Evolutionary conservation across 2,888 invertebrate species (phyloP).

Genomic region (Drosophila antonietae): DNA sequence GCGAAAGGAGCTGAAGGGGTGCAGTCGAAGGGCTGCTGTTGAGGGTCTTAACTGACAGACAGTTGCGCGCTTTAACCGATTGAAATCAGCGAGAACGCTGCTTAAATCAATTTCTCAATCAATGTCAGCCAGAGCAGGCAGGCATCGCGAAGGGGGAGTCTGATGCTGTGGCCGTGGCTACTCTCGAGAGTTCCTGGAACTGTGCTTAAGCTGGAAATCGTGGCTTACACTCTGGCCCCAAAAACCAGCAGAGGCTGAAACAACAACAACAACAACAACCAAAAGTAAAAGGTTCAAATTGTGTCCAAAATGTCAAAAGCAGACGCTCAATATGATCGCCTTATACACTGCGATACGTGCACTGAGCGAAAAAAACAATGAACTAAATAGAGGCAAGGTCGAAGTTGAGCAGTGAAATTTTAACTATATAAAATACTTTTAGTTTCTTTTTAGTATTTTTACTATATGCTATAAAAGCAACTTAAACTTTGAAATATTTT

Average conservation of each 20-base stretch:
- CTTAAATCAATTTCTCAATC: slow-evolving; percentile 81
- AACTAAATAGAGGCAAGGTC: not conserved
- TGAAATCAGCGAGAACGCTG: slow-evolving; percentile 67
- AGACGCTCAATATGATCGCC: slow-evolving; percentile 75
- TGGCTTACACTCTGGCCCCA: slow-evolving; percentile 49
- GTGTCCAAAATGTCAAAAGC: slow-evolving; percentile 81
- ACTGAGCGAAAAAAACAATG: not conserved
- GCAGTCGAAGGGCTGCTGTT: not conserved
- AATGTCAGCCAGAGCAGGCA: slow-evolving; percentile 59
- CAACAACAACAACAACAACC: slow-evolving; percentile 12
- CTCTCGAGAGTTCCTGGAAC: slow-evolving; percentile 58
- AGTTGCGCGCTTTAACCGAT: slow-evolving; percentile 51
- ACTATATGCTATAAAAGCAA: not conserved
- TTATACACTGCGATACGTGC: slow-evolving; percentile 6
- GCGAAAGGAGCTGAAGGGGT: not conserved
- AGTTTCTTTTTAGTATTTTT: not conserved
- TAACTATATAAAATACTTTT: not conserved
- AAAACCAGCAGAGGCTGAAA: slow-evolving; percentile 21
- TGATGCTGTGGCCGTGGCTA: slow-evolving; percentile 14
- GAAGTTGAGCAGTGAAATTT: no score
- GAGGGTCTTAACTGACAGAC: slow-evolving; percentile 18
- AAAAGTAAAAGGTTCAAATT: slow-evolving; percentile 80
- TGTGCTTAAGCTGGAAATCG: slow-evolving; percentile 67
- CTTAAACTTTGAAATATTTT: not conserved
- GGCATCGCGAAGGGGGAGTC: slow-evolving; percentile 2